A percentile compares a stretch with the other conserved stretches of the same genome.
Conservation (phyloP, 2,113 vertebrate species). For the Otis tarda region DNA sequence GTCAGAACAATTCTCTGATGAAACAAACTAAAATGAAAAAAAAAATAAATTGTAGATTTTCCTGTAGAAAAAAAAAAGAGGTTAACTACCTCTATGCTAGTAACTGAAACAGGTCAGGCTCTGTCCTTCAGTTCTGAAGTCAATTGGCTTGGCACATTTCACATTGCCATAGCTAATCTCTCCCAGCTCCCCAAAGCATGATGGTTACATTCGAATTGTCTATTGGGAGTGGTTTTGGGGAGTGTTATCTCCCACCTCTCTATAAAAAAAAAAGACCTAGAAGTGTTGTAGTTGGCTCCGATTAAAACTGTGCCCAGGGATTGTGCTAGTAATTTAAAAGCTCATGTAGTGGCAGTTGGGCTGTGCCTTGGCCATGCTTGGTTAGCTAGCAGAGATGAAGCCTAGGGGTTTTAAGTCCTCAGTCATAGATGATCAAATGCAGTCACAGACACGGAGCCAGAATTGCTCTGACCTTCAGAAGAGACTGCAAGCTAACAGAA, state of each 20-base stretch:
- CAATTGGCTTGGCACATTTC: background rate
- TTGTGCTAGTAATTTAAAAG: background rate
- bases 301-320: background rate
- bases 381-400: background rate
- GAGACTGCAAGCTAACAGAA: background rate
- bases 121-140: background rate
- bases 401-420: background rate
- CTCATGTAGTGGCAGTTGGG: background rate
- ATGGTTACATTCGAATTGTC: background rate
- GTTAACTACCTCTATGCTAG: accelerated
- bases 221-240: background rate
- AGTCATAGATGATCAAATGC: background rate
- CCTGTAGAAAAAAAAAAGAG: background rate
- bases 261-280: background rate
- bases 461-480: background rate
- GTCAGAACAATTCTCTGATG: background rate
- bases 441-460: background rate
- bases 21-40: background rate
- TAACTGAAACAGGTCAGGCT: background rate
- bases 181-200: background rate
- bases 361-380: background rate
- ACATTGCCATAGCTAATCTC: background rate
- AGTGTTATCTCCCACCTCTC: background rate
- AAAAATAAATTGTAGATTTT: background rate
- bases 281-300: background rate